A percentile compares a stretch with the other conserved stretches of the same genome.
Conservation (phyloP, 2,113 vertebrate genomes). For the Vulpes ferrilata region DNA sequence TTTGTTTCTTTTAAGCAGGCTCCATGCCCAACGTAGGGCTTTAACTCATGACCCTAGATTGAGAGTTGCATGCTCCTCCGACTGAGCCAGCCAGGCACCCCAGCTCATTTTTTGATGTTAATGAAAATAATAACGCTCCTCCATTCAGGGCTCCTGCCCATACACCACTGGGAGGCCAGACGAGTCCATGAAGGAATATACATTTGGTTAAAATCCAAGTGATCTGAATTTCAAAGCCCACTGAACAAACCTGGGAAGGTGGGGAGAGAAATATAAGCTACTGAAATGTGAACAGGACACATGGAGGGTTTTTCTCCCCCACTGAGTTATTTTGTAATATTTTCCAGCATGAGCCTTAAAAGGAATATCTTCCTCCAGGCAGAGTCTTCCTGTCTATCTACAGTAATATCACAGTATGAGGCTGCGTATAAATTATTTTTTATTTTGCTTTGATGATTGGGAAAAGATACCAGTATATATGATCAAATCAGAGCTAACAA, state of each 20-base stretch:
- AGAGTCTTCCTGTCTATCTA: background rate
- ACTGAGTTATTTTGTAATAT: background rate
- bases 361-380: background rate
- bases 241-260: background rate
- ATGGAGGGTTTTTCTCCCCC: background rate
- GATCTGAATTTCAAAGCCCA: background rate
- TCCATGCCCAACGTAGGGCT: background rate
- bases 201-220: background rate
- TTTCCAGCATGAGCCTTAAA: background rate
- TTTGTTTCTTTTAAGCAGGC: background rate
- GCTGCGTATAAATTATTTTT: constrained; percentile 10
- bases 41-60: background rate
- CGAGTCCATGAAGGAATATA: background rate
- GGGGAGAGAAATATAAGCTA: background rate
- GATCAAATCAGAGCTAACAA: background rate
- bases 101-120: background rate
- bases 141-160: background rate
- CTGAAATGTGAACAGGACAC: background rate
- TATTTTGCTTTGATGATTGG: constrained; percentile 44
- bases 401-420: background rate
- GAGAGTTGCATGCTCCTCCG: background rate
- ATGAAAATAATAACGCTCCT: too few relatives aligned
- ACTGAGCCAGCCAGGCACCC: background rate
- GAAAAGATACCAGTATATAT: background rate
- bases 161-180: background rate